Conservation (phyloP, 2,113 vertebrate genomes). For the Vanacampus margaritifer region DNA sequence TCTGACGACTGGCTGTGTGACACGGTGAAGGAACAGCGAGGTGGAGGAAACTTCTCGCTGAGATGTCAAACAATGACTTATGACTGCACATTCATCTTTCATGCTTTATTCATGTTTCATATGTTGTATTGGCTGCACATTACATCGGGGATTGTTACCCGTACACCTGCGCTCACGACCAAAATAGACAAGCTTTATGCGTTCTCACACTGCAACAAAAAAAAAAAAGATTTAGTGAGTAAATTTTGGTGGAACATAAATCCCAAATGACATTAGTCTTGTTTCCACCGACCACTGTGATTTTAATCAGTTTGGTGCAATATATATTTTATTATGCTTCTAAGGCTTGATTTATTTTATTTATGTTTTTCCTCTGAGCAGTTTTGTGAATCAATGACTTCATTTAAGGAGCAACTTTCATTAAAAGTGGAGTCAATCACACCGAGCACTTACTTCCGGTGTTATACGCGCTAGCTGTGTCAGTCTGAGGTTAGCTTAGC, state of each 20-base stretch:
- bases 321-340: background rate
- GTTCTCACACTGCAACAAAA: background rate
- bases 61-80: slow-evolving; percentile 34
- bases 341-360: background rate
- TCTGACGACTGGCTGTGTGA: slow-evolving; percentile 41
- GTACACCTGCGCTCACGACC: background rate
- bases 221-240: background rate
- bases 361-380: too few relatives aligned
- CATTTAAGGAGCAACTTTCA: too few relatives aligned
- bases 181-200: background rate
- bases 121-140: slow-evolving; percentile 16
- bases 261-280: background rate
- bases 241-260: background rate
- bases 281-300: background rate
- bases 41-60: slow-evolving; percentile 20
- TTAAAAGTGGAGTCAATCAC: too few relatives aligned
- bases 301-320: background rate
- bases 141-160: slow-evolving; percentile 12
- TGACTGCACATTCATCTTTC: slow-evolving; percentile 21
- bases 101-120: slow-evolving; percentile 18
- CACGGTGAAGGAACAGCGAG: slow-evolving; percentile 14
- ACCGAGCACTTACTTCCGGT: too few relatives aligned
- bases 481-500: too few relatives aligned
- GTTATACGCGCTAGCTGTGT: too few relatives aligned
- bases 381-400: too few relatives aligned